Conservation (phyloP, 1,140 invertebrate species). For the Euura saliciscinereae region DNA sequence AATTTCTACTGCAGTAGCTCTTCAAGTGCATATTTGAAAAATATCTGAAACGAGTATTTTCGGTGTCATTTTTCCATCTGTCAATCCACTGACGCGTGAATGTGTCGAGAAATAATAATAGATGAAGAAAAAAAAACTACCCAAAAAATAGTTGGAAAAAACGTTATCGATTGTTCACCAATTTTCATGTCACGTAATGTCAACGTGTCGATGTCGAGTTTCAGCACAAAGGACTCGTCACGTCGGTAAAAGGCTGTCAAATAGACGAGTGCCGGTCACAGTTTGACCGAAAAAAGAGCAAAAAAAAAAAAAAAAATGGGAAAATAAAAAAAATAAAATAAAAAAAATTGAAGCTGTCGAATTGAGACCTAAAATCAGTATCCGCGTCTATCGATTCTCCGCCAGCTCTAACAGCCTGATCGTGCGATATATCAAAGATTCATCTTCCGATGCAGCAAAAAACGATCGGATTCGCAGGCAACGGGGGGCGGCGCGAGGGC, state of each 20-base stretch:
- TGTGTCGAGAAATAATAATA: too few species aligned
- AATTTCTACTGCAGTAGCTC: too few species aligned
- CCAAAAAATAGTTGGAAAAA: too few species aligned
- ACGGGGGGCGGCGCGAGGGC: background rate
- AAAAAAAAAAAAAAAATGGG: background rate
- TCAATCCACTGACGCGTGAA: too few species aligned
- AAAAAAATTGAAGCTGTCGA: background rate
- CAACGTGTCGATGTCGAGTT: background rate
- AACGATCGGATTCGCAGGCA: too few species aligned
- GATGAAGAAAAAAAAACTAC: too few species aligned
- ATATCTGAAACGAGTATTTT: too few species aligned
- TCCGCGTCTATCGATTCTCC: background rate
- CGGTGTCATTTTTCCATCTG: too few species aligned
- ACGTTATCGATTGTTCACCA: background rate
- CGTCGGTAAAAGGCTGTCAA: too few species aligned
- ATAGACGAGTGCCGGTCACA: background rate
- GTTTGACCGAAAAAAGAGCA: background rate
- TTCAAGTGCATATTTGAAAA: too few species aligned
- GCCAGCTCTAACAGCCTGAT: background rate
- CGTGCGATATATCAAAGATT: conserved; percentile 2
- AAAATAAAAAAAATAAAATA: too few species aligned
- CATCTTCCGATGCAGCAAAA: background rate
- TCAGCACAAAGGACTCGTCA: too few species aligned
- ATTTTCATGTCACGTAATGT: background rate
- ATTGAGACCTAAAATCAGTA: background rate